phyloP scores from a whole-genome alignment of 2,888 invertebrate genomes.

The Colletes collaris region DNA sequence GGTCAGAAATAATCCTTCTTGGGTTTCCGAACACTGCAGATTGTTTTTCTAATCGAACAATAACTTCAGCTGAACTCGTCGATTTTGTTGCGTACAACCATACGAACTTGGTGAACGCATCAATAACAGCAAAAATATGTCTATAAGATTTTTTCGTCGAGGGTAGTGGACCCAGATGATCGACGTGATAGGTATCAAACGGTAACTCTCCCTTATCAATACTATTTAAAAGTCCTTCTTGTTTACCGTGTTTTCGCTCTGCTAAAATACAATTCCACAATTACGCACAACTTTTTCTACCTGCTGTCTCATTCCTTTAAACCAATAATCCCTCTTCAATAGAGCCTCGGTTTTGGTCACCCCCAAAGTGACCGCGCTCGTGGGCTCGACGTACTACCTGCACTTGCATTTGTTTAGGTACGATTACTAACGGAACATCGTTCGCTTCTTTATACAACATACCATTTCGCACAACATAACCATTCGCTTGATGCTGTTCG shows the following conservation, averaged over 20 bases:
- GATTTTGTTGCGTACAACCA: conserved; percentile 16
- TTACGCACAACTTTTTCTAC: neutral
- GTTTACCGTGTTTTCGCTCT: conserved; percentile 4
- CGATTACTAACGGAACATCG: neutral
- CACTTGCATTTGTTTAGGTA: neutral
- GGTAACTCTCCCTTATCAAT: neutral
- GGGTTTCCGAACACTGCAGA: neutral
- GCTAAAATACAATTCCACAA: conserved; percentile 9
- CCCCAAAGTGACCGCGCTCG: conserved; percentile 4
- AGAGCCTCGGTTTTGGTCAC: conserved; percentile 1
- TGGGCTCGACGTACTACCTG: conserved; percentile 9
- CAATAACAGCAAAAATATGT: neutral
- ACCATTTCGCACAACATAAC: neutral
- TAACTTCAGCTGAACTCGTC: neutral
- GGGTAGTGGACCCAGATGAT: conserved; percentile 8
- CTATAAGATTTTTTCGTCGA: conserved; percentile 10
- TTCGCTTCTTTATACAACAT: neutral
- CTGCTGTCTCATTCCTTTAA: neutral
- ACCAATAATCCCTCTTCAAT: neutral
- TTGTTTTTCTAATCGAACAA: neutral
- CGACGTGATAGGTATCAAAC: neutral
- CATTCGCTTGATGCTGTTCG: neutral
- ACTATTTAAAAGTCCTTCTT: neutral
- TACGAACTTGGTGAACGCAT: conserved; percentile 14
- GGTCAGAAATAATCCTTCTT: neutral